Conservation (phyloP, 1,140 invertebrate species). For the Cyphomyrmex costatus region DNA sequence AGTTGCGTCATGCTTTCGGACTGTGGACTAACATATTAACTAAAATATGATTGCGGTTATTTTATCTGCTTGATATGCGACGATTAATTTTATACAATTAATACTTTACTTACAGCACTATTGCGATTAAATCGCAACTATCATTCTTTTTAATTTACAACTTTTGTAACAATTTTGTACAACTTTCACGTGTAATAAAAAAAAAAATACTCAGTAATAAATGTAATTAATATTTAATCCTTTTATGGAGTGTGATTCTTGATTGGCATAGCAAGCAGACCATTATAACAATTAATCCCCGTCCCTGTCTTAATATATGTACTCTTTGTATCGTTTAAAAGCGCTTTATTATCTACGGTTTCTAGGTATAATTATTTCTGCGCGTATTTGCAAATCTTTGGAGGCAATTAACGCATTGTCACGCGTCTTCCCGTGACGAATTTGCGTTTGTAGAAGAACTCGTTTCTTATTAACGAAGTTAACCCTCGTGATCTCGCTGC, state of each 20-base stretch:
- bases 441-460: background rate
- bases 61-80: background rate
- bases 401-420: constrained; percentile 21
- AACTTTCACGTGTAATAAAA: background rate
- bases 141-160: constrained; percentile 12
- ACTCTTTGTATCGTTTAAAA: background rate
- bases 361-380: background rate
- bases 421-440: background rate
- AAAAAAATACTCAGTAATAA: background rate
- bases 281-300: background rate
- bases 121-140: background rate
- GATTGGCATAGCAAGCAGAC: background rate
- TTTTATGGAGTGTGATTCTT: background rate
- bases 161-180: too few species aligned
- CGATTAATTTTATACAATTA: constrained; percentile 21
- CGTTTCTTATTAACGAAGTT: background rate
- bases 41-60: background rate
- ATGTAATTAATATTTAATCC: background rate
- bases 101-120: background rate
- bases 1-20: constrained; percentile 31
- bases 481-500: background rate
- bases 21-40: background rate
- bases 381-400: background rate
- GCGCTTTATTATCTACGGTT: constrained; percentile 22
- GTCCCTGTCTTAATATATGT: background rate